phyloP scores from a whole-genome alignment of 1,140 invertebrate species.

The Patella vulgata region DNA sequence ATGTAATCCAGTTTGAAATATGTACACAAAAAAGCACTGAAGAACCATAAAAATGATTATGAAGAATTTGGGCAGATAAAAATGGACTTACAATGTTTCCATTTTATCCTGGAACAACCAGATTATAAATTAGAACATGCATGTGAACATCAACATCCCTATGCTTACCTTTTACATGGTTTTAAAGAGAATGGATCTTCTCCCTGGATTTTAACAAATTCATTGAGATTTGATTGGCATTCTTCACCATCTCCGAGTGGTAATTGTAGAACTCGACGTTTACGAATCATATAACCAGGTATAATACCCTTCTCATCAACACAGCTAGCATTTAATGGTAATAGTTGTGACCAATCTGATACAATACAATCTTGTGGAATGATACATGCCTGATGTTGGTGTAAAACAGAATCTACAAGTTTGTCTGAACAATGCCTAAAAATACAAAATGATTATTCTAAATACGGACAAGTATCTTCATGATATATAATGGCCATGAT shows the following conservation, averaged over 20 bases:
- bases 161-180: constrained; percentile 67
- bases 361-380: constrained; percentile 70
- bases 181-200: constrained; percentile 44
- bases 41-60: too few relatives aligned
- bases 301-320: constrained; percentile 58
- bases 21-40: too few relatives aligned
- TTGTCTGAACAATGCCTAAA: constrained; percentile 29
- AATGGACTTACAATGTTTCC: too few relatives aligned
- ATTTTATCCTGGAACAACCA: too few relatives aligned
- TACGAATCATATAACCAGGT: constrained; percentile 62
- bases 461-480: not conserved
- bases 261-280: constrained; percentile 63
- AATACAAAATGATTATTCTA: not conserved
- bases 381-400: constrained; percentile 63
- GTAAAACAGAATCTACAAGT: constrained; percentile 63
- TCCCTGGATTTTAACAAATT: constrained; percentile 55
- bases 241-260: constrained; percentile 67
- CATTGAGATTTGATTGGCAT: constrained; percentile 67
- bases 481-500: too few relatives aligned
- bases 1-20: too few relatives aligned
- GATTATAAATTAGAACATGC: too few relatives aligned
- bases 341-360: constrained; percentile 72
- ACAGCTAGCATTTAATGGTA: constrained; percentile 62
- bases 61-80: too few relatives aligned
- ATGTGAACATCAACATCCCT: too few relatives aligned